Evolutionary conservation across 2,113 vertebrate genomes (phyloP).

Genomic region (Cygnus buccinator): DNA sequence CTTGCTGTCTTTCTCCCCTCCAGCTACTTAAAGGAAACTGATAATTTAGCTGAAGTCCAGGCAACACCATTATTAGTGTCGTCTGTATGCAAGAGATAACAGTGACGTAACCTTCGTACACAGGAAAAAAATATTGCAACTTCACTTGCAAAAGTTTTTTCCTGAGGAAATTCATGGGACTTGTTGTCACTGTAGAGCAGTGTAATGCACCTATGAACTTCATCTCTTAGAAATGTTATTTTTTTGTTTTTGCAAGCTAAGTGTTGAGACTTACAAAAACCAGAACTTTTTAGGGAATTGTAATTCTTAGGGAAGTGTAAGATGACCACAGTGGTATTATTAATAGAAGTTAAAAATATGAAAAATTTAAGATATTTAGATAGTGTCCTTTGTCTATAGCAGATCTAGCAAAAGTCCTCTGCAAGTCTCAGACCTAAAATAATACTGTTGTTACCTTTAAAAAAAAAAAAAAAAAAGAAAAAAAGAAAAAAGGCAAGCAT

Average conservation of each 20-base stretch:
- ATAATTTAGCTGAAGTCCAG: constrained; percentile 3
- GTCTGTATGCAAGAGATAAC: constrained; percentile 58
- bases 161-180: not conserved
- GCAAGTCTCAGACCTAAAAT: not conserved
- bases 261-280: not conserved
- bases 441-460: not conserved
- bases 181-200: not conserved
- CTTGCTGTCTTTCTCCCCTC: constrained; percentile 5
- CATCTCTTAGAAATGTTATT: not conserved
- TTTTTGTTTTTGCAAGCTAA: not conserved
- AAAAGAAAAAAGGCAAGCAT: not conserved
- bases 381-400: not conserved
- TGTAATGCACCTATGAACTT: not conserved
- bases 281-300: not conserved
- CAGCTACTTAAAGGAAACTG: not conserved
- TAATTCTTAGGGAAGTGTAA: not conserved
- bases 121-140: not conserved
- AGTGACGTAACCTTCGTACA: not conserved
- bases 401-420: not conserved
- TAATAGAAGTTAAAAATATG: not conserved
- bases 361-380: not conserved
- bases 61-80: not conserved
- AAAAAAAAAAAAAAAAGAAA: not conserved
- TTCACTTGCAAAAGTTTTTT: not conserved
- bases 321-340: fast-evolving